A percentile compares a stretch with the other conserved stretches of the same genome.
Evolutionary conservation across 2,888 invertebrate genomes (phyloP).

Genomic region (Dynastes maya): DNA sequence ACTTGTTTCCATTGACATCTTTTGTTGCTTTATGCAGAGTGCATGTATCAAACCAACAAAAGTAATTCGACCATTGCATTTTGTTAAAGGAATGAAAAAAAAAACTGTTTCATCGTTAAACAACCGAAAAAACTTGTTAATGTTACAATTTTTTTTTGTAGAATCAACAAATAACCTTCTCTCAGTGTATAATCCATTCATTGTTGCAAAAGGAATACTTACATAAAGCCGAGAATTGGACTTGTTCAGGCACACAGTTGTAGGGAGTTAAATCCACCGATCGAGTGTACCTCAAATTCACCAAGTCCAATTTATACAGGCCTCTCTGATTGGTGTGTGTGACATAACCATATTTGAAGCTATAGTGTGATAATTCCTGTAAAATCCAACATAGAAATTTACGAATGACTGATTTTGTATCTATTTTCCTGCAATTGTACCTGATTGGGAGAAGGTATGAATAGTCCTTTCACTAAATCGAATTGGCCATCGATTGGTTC

Average conservation of each 20-base stretch:
- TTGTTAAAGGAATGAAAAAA: no score
- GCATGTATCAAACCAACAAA: no score
- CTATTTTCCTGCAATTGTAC: conserved; percentile 61
- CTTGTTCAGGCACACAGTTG: conserved; percentile 80
- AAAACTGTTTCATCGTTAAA: no score
- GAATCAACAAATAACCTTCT: no score
- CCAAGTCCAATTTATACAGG: conserved; percentile 81
- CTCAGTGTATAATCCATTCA: no score
- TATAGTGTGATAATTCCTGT: conserved; percentile 73
- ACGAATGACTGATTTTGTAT: neutral
- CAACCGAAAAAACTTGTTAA: no score
- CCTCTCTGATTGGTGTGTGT: conserved; percentile 82
- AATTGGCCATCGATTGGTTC: conserved; percentile 85
- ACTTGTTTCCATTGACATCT: no score
- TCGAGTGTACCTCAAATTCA: conserved; percentile 80
- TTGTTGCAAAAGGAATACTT: conserved; percentile 65
- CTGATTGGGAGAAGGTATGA: conserved; percentile 75
- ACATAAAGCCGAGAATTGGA: conserved; percentile 83
- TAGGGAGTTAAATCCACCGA: conserved; percentile 81
- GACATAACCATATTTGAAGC: conserved; percentile 82
- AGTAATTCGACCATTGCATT: no score
- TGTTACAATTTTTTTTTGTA: no score
- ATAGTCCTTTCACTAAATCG: conserved; percentile 79
- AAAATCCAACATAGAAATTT: conserved; percentile 39
- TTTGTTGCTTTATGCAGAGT: no score